Evolutionary conservation across 1,140 invertebrate genomes (phyloP).

Genomic region (Drosophila busckii): DNA sequence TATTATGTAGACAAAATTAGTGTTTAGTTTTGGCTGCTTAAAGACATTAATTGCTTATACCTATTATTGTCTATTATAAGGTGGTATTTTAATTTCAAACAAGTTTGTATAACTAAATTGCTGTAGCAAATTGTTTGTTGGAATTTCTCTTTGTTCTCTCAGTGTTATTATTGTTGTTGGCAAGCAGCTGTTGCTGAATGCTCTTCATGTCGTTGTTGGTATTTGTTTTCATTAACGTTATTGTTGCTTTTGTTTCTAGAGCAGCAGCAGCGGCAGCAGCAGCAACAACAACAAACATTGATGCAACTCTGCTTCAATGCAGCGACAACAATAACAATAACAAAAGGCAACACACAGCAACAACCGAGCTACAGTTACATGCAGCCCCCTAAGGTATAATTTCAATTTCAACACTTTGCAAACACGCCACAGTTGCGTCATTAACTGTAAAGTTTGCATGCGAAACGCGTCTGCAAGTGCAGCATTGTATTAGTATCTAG

Average conservation of each 20-base stretch:
- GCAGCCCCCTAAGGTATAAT: constrained; percentile 64
- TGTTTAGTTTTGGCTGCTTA: no score
- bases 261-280: neutral
- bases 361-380: constrained; percentile 24
- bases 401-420: constrained; percentile 76
- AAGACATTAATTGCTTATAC: no score
- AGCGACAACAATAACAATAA: constrained; percentile 2
- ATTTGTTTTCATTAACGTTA: constrained; percentile 68
- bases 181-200: constrained; percentile 14
- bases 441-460: constrained; percentile 74
- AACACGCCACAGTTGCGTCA: constrained; percentile 76
- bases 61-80: no score
- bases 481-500: constrained; percentile 13
- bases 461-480: constrained; percentile 49
- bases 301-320: constrained; percentile 33
- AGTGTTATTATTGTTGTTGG: constrained; percentile 28
- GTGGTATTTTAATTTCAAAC: no score
- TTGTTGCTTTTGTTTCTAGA: constrained; percentile 43
- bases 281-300: constrained; percentile 9
- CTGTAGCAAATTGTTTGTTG: no score
- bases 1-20: no score
- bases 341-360: constrained; percentile 29
- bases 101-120: no score
- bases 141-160: constrained; percentile 28
- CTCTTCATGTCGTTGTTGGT: constrained; percentile 24